phyloP scores from a whole-genome alignment of 2,113 vertebrate species.

The Gallinago jamesoni region DNA sequence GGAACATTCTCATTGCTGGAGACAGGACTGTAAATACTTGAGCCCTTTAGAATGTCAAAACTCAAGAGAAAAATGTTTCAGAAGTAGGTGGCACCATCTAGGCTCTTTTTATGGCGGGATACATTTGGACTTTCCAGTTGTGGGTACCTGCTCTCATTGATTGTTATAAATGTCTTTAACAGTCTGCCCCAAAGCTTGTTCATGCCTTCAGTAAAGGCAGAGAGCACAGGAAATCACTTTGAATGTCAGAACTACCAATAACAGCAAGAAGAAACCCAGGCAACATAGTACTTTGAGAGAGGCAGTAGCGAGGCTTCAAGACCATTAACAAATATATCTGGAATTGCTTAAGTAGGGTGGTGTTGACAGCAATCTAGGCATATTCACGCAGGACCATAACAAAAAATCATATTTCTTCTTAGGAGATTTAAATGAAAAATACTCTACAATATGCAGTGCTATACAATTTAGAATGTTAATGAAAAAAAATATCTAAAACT shows the following conservation, averaged over 20 bases:
- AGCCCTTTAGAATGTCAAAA: not conserved
- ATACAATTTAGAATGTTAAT: conserved; percentile 16
- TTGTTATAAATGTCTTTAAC: not conserved
- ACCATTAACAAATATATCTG: not conserved
- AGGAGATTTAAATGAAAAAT: not conserved
- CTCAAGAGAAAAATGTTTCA: not conserved
- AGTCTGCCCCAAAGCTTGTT: too few species aligned
- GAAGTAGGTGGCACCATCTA: not conserved
- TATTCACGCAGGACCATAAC: not conserved
- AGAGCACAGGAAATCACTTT: not conserved
- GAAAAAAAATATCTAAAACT: not conserved
- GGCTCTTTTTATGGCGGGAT: not conserved
- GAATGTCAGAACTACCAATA: not conserved
- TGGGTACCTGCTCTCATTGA: not conserved
- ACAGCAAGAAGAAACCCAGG: not conserved
- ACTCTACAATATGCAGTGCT: not conserved
- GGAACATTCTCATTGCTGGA: not conserved
- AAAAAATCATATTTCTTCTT: not conserved
- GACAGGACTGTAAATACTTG: not conserved
- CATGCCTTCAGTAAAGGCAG: too few species aligned
- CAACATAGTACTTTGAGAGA: not conserved
- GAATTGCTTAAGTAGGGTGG: not conserved
- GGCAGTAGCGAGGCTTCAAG: not conserved
- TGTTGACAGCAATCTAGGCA: not conserved
- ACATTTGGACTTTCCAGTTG: not conserved